Conservation (phyloP, 2,888 invertebrate species). For the Pterobdella sp. region DNA sequence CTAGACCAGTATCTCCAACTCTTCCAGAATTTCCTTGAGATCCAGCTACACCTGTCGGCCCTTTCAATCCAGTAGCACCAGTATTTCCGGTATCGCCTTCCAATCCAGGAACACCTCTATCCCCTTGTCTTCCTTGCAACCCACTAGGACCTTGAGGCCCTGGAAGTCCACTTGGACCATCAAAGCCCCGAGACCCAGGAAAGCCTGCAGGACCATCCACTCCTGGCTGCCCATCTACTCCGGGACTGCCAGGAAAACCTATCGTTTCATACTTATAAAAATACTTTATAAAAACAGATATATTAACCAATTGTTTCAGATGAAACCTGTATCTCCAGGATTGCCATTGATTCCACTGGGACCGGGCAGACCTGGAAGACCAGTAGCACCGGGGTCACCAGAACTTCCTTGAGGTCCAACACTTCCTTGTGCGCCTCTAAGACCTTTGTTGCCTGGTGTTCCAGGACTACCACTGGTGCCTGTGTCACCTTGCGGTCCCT, state of each 20-base stretch:
- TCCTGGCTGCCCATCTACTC: conserved; percentile 31
- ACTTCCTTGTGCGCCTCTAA: conserved; percentile 21
- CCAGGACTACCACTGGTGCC: conserved; percentile 35
- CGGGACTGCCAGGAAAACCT: conserved; percentile 24
- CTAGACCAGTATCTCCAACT: conserved; percentile 27
- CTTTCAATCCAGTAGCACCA: conserved; percentile 29
- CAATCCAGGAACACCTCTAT: conserved; percentile 24
- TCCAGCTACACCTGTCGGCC: conserved; percentile 30
- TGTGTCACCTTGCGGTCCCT: conserved; percentile 54
- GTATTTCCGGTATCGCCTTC: conserved; percentile 24
- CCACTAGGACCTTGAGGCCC: conserved; percentile 29
- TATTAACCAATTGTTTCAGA: background rate
- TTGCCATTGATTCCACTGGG: background rate
- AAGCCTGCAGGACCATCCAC: background rate
- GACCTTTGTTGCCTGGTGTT: conserved; percentile 23
- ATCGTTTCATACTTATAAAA: background rate
- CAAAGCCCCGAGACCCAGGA: background rate
- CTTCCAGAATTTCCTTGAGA: conserved; percentile 27
- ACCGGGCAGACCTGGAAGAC: conserved; percentile 15
- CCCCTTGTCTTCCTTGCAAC: conserved; percentile 21
- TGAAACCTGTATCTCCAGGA: background rate
- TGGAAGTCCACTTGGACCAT: conserved; percentile 7
- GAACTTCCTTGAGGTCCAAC: conserved; percentile 29
- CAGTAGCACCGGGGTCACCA: conserved; percentile 25
- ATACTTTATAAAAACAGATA: background rate